Conservation (phyloP, 2,888 invertebrate genomes). For the Scelioninae gen. 2 region DNA sequence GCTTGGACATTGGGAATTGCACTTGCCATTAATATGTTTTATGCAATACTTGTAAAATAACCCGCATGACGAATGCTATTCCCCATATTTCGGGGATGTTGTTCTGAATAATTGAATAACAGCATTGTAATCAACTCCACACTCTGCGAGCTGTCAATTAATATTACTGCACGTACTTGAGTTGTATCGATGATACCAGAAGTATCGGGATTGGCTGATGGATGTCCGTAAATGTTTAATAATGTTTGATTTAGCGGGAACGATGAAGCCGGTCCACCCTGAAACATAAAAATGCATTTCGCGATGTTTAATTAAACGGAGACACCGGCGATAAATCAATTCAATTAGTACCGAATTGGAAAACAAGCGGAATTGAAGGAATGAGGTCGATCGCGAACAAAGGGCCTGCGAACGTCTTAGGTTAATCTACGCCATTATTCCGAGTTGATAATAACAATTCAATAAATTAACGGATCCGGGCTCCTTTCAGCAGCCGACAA, state of each 20-base stretch:
- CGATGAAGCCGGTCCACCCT: slow-evolving; percentile 71
- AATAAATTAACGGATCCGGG: slow-evolving; percentile 25
- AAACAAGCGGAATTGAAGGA: slow-evolving; percentile 2
- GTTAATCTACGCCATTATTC: slow-evolving; percentile 7
- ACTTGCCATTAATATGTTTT: no score
- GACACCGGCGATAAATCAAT: not conserved
- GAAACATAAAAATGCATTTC: slow-evolving; percentile 59
- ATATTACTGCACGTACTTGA: slow-evolving; percentile 71
- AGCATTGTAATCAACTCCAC: not conserved
- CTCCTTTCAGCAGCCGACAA: slow-evolving; percentile 17
- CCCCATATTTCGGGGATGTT: no score
- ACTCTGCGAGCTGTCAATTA: slow-evolving; percentile 13
- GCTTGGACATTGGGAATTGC: no score
- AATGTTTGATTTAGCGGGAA: slow-evolving; percentile 75
- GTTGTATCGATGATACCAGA: slow-evolving; percentile 69
- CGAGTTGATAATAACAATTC: slow-evolving; percentile 25
- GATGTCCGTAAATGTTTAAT: slow-evolving; percentile 74
- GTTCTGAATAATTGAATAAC: slow-evolving; percentile 11
- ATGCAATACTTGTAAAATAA: no score
- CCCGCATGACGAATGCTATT: no score
- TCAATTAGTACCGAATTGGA: slow-evolving; percentile 10
- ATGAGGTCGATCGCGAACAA: no score
- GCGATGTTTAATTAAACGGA: slow-evolving; percentile 17
- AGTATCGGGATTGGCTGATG: slow-evolving; percentile 74
- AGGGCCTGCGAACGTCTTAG: no score